Base-by-base conservation (phyloP, 1,140 invertebrate genomes). In the Heliconius melpomene region DNA sequence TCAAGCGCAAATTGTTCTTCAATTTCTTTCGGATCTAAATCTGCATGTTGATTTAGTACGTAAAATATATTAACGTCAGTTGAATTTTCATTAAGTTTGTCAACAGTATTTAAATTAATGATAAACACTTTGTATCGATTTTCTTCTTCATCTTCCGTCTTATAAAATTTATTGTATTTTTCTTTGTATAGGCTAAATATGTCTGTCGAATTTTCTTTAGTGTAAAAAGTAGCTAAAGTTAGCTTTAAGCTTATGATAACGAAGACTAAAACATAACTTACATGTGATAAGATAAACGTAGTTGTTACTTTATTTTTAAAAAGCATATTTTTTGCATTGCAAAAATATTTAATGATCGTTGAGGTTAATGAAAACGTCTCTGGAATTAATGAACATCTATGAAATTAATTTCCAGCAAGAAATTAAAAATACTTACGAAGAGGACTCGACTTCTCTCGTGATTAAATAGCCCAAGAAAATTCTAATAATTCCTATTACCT, bases 1-100 rank as follows among this genome's bases (percentile, higher is more conserved):
- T n/a, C n/a, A n/a, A n/a, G n/a, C n/a, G n/a, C n/a, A n/a, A n/a
- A n/a, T n/a, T n/a, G n/a, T n/a, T n/a, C n/a, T n/a, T n/a, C n/a
- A n/a, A 90, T 79, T 36, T 86, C 82, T 38, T 73, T 77, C 8
- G 86, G 70, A 80, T 89, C 75, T 36, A 87, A 79, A 86, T 91
- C 89, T 75, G 83, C 86, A 84, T 88, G 88, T 71, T 88, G 86
- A 82, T 89, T 90, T 54, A 90, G 50, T 36, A 85, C 80, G 83
- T 86, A 89, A 80, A 88, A 84, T 46, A 81, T 83, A 46, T 85
- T 75, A 72, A 79, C 74, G 46, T 85, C 85, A 26, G 77, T 80
- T 29, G 79, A 76, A 23, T 80, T 74, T 79, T 84, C 82, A 81
- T 90, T 91, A 29, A 89, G 74, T 74, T 79, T 72, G 40, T 80